phyloP scores from a whole-genome alignment of 2,797 vertebrate genomes.

The Coracias cyanogaster region DNA sequence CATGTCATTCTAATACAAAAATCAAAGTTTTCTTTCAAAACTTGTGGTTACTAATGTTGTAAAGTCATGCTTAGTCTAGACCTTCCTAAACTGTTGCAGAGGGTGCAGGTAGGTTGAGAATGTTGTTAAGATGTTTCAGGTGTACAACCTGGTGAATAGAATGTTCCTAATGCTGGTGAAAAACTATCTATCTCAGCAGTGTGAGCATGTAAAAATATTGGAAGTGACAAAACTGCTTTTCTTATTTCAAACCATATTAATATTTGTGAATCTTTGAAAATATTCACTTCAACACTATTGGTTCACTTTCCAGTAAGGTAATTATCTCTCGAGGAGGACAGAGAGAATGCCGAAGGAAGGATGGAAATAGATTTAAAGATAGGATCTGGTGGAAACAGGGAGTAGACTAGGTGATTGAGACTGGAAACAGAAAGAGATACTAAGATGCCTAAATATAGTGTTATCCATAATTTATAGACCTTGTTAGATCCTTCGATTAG shows the following conservation, averaged over 20 bases:
- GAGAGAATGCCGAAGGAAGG: neutral
- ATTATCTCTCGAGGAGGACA: neutral
- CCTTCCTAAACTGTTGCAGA: neutral
- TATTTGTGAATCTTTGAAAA: neutral
- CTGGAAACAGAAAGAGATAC: neutral
- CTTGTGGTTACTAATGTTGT: neutral
- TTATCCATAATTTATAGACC: neutral
- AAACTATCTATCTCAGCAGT: neutral
- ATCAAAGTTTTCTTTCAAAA: neutral
- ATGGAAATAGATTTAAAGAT: neutral
- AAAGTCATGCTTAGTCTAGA: neutral
- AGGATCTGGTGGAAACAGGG: neutral
- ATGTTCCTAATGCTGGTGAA: neutral
- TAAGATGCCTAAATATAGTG: neutral
- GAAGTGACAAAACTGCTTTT: neutral
- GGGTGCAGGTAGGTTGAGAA: neutral
- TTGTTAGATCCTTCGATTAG: neutral
- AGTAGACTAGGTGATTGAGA: neutral
- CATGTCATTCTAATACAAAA: neutral
- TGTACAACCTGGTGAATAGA: neutral
- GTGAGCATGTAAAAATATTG: neutral
- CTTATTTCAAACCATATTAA: neutral
- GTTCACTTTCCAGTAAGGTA: neutral
- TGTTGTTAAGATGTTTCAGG: neutral
- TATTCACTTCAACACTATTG: neutral